Evolutionary conservation across 2,797 vertebrate species (phyloP), one percentile per base, ranked within the genome.

Genomic region (Bovichtus variegatus): DNA sequence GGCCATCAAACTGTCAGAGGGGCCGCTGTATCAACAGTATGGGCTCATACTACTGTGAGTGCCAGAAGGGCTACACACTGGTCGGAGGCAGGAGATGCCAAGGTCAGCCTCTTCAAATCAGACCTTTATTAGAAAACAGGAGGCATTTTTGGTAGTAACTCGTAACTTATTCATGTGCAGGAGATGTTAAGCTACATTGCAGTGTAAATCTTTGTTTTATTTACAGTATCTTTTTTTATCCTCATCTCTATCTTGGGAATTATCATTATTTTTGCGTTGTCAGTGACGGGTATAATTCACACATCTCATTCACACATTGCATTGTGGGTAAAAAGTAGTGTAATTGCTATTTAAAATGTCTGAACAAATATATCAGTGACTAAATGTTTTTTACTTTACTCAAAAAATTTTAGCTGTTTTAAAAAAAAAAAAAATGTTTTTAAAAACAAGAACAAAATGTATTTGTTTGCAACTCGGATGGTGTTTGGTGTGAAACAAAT

Each of bases 41-140:
- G 85, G 97, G 97, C 63, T 97, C 97, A 2, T 98, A 96, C 89
- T 94, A 91, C 54, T 98, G 97, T 38, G 95, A 97, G 76, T 98
- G 97, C 76, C 96, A 93, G 72, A 93, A 93, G 54, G 97, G 97
- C 10, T 96, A 95, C 89, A 92, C 84, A 34, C 89, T 97, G 73
- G 81, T 96, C 1, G 94, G 94, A 40, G 96, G 96, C 79, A 91
- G 95, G 75, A 93, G 93, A 49, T 98, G 97, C 83, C 95, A 96
- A 94, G 97, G 97, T 97, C 88, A 87, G 85, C 76, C 8, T 46
- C 62, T 54, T 44, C 12, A 25, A 5, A 15, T 19, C 2, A 1
- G 53, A 10, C 54, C 5, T 40, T 55, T 19, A 31, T 57, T 16
- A 63, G 9, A 46, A 51, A 54, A 44, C 19, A 36, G 13, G 2